A percentile compares a stretch with the other conserved stretches of the same genome.
These are phyloP conservation scores for Chaetodon trifascialis DNA, from an alignment of 2,113 vertebrate species.

Conservation along the genomic window DNA sequence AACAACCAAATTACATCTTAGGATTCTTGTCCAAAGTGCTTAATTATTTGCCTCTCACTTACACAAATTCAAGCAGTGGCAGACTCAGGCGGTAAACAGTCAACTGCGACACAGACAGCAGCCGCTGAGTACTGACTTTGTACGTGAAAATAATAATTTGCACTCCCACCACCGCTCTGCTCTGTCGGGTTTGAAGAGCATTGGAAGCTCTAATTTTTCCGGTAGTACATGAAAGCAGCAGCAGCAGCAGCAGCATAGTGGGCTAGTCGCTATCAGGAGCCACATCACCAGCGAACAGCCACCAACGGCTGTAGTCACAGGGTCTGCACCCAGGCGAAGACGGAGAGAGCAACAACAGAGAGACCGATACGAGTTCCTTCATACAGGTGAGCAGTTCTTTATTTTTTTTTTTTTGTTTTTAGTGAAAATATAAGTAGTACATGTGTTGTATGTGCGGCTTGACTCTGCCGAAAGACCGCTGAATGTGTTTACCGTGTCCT, in stretches of 20 bases:
- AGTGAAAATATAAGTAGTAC: not conserved
- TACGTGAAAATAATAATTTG: too few species aligned
- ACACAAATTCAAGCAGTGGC: too few species aligned
- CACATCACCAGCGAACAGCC: conserved; percentile 36
- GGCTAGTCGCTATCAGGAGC: conserved; percentile 10
- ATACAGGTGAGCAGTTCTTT: conserved; percentile 18
- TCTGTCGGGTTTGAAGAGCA: not conserved
- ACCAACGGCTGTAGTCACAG: conserved; percentile 29
- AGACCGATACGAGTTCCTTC: not conserved
- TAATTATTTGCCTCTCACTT: too few species aligned
- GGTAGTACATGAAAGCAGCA: conserved; percentile 55
- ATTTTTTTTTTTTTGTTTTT: too few species aligned
- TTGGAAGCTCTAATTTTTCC: not conserved
- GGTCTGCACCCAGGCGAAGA: conserved; percentile 9
- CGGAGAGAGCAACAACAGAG: not conserved
- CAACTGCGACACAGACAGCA: too few species aligned
- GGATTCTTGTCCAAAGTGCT: too few species aligned
- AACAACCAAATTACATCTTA: too few species aligned
- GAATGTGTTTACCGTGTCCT: conserved; percentile 2
- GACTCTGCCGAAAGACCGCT: not conserved
- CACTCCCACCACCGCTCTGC: too few species aligned
- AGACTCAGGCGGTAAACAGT: too few species aligned
- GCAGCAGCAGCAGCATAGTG: conserved; percentile 1
- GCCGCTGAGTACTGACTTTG: too few species aligned
- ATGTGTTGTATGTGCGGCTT: not conserved